phyloP scores from a whole-genome alignment of 2,888 invertebrate species.

The Ormia ochracea region DNA sequence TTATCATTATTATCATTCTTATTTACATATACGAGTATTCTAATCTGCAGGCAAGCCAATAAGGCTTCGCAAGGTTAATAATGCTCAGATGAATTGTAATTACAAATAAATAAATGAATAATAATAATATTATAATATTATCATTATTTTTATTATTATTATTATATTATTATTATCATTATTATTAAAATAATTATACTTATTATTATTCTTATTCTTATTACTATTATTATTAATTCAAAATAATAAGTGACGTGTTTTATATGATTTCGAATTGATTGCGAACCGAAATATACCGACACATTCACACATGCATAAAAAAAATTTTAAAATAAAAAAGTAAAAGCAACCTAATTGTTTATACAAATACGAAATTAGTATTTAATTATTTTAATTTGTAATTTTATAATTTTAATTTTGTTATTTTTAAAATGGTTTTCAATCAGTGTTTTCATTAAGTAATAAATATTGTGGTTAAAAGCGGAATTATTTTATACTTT shows the following conservation, averaged over 20 bases:
- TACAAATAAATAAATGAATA: no score
- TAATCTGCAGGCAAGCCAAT: no score
- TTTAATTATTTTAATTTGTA: conserved; percentile 31
- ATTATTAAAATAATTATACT: conserved; percentile 32
- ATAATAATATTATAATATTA: no score
- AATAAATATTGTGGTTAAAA: conserved; percentile 48
- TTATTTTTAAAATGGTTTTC: conserved; percentile 21
- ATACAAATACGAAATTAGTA: conserved; percentile 22
- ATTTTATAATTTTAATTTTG: conserved; percentile 19
- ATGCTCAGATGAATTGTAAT: no score
- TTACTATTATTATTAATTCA: conserved; percentile 33
- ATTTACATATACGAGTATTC: no score
- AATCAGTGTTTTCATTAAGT: conserved; percentile 25
- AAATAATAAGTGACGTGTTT: conserved; percentile 41
- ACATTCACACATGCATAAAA: not conserved
- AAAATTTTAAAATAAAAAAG: not conserved
- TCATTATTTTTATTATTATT: conserved; percentile 65
- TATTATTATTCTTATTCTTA: conserved; percentile 37
- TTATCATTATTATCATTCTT: conserved; percentile 34
- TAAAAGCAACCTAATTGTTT: conserved; percentile 51
- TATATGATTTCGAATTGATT: conserved; percentile 40
- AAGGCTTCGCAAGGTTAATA: no score
- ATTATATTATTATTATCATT: conserved; percentile 59
- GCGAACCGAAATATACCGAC: not conserved
- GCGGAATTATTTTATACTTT: not conserved